Evolutionary conservation across 2,113 vertebrate genomes (phyloP).

Genomic region (Tenebrosternarchus preto): DNA sequence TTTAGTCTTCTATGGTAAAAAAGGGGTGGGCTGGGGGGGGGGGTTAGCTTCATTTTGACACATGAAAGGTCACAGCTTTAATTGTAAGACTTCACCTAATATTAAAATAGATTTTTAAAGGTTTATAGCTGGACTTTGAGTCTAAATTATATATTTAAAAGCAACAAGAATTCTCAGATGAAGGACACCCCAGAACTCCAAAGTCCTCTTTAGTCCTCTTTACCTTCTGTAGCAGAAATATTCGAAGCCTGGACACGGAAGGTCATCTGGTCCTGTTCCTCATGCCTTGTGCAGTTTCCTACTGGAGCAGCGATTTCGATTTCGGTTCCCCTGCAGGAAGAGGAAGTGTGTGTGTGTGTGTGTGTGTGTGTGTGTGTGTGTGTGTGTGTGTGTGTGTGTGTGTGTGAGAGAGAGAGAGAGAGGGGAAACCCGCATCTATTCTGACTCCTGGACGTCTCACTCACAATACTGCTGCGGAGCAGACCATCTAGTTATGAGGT

Average conservation of each 20-base stretch:
- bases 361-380: not conserved
- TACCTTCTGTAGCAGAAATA: not conserved
- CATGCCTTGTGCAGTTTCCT: constrained; percentile 18
- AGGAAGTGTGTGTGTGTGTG: constrained; percentile 13
- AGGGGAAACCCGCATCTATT: constrained; percentile 6
- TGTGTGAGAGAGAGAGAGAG: not conserved
- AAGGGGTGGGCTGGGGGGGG: too few relatives aligned
- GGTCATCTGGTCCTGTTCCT: not conserved
- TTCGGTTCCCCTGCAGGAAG: constrained; percentile 26
- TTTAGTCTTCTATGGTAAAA: too few relatives aligned
- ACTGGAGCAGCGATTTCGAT: constrained; percentile 15
- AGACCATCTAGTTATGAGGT: not conserved
- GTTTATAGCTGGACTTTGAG: not conserved
- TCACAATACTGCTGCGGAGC: not conserved
- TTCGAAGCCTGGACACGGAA: not conserved
- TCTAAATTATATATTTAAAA: not conserved
- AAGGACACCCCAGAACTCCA: not conserved
- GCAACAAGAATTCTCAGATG: not conserved
- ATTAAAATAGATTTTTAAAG: not conserved
- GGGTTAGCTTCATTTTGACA: too few relatives aligned
- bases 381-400: too few relatives aligned
- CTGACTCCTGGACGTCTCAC: not conserved
- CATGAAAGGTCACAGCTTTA: too few relatives aligned
- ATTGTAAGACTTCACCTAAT: not conserved
- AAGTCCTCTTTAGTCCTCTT: not conserved